A percentile compares a stretch with the other conserved stretches of the same genome.
Conservation (phyloP, 2,113 vertebrate species). For the Athene noctua region DNA sequence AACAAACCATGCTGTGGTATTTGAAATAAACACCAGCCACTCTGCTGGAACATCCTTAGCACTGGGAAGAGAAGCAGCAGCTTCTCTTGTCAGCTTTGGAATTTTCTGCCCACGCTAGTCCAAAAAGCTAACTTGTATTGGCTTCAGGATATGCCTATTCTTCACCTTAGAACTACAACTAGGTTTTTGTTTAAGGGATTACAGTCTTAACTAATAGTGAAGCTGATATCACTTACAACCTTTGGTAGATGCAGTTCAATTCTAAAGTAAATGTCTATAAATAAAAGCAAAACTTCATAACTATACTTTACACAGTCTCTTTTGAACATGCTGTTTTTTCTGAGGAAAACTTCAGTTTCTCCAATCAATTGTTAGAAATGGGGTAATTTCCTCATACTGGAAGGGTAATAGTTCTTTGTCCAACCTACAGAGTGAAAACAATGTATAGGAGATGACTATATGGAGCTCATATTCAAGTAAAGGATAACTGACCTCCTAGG, state of each 20-base stretch:
- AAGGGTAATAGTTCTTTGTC: neutral
- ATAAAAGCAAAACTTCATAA: neutral
- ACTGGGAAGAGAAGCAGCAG: neutral
- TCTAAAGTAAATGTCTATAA: neutral
- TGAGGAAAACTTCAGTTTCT: neutral
- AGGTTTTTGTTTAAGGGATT: neutral
- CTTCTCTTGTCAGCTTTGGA: neutral
- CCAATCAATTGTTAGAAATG: neutral
- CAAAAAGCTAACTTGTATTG: neutral
- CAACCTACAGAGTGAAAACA: neutral
- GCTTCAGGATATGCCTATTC: neutral
- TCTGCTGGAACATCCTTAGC: neutral
- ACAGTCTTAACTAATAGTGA: neutral
- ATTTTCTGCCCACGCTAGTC: neutral
- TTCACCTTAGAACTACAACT: neutral
- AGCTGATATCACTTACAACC: neutral
- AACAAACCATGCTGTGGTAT: neutral
- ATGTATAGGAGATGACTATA: neutral
- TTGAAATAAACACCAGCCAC: neutral
- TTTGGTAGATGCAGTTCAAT: neutral
- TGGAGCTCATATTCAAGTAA: neutral
- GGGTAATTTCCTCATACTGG: neutral
- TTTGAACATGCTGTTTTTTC: neutral
- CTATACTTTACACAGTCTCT: neutral
- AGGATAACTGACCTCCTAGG: neutral